Base-by-base conservation (phyloP, 2,113 vertebrate genomes). In the Atlantisia rogersi region DNA sequence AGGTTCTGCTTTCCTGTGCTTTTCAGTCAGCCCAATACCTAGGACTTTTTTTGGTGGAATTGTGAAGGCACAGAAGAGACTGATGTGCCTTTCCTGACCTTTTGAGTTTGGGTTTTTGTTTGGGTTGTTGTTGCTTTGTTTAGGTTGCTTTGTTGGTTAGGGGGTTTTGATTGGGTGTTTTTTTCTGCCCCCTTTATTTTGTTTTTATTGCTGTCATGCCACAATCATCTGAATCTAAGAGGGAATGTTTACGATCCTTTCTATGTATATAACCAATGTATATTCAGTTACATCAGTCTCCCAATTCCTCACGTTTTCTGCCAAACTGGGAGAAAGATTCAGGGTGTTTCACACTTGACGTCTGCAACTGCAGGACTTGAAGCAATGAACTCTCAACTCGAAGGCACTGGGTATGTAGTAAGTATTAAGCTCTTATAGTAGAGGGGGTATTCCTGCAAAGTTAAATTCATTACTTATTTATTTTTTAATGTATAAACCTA, bases 381-480 rank as follows among this genome's bases (percentile, higher is more conserved):
- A 35, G 50, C 18, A 60, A 88, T n/a, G 18, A 55, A 17, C 5
- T 83, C 13, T 35, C 12, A 15, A 1, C 42, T 42, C 42, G 17
- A 81, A 77, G 55, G 8, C 5, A 86, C 20, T 7, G 3, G 3
- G 31, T 56, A 60, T 73, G 1, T 10, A 69, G 8, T 18, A 62
- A 80, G 3, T 32, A 15, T 4, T 81, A 9, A 50, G 50, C 8
- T 71, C 10, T 6, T 58, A 0, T 2, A 17, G 2, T 10, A 67
- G 35, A 63, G 8, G 22, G 6, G 10, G 2, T 70, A 52, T 62
- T 53, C 7, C 11, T 55, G 25, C 9, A 46, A 75, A 59, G 6
- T 25, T 88, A 7, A 40, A 0, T n/a, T 60, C 1, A 60, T 71
- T 55, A 31, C 20, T 19, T 75, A 14, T 24, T 62, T 50, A 20